A percentile compares a stretch with the other conserved stretches of the same genome.
Conservation (phyloP, 30 jellyfish, hydroid and myxozoan species). For the Nemopilema nomurai region DNA sequence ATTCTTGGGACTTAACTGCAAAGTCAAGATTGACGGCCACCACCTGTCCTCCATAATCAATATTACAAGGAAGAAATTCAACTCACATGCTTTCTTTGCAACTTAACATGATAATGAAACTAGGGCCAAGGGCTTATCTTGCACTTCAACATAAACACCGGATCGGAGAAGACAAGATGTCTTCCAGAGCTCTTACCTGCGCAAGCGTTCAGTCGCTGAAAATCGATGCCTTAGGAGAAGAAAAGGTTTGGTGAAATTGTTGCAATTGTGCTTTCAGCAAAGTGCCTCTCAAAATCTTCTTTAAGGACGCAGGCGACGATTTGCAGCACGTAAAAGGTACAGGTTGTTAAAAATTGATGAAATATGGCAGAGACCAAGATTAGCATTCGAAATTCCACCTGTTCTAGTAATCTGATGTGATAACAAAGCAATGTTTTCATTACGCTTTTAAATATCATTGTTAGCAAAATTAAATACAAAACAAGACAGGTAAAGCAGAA, state of each 20-base stretch:
- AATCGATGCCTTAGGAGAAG: background rate
- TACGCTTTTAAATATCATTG: slow-evolving; percentile 62
- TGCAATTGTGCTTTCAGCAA: background rate
- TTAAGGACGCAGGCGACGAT: background rate
- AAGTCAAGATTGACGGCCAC: background rate
- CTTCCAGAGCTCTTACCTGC: background rate
- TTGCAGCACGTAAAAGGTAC: slow-evolving; percentile 58
- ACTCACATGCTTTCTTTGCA: background rate
- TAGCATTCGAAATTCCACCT: slow-evolving; percentile 73
- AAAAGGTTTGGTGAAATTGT: background rate
- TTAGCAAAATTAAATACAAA: slow-evolving; percentile 49
- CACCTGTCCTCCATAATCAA: background rate
- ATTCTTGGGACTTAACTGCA: too few relatives aligned
- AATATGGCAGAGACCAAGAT: slow-evolving; percentile 67
- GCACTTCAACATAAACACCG: background rate
- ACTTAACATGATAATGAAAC: slow-evolving; percentile 1
- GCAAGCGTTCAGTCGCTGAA: background rate
- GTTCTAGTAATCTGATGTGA: slow-evolving; percentile 40
- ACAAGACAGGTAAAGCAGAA: slow-evolving; percentile 25
- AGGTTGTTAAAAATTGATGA: slow-evolving; percentile 71
- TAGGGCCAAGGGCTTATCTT: background rate
- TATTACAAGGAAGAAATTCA: background rate
- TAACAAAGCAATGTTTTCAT: slow-evolving; percentile 63
- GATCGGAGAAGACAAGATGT: background rate
- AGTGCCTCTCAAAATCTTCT: slow-evolving; percentile 5